Evolutionary conservation across 2,888 invertebrate species (phyloP).

Genomic region (Diadegma fenestrale): DNA sequence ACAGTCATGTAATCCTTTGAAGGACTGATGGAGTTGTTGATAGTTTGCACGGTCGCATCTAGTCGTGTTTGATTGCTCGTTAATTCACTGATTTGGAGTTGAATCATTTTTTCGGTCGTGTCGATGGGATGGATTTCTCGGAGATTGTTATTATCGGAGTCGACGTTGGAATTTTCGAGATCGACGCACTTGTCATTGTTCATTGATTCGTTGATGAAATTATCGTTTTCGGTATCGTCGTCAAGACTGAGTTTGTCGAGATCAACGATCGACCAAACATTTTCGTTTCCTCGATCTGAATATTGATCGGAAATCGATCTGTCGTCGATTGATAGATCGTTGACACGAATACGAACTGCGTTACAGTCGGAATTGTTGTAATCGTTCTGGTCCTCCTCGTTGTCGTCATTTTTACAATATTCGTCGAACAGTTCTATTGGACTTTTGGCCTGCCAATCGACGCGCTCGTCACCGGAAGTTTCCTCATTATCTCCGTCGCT

Average conservation of each 20-base stretch:
- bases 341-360: not conserved
- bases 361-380: constrained; percentile 2
- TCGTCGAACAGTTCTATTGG: constrained; percentile 20
- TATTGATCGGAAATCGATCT: not conserved
- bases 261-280: constrained; percentile 75
- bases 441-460: constrained; percentile 70
- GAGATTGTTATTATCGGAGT: constrained; percentile 22
- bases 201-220: not conserved
- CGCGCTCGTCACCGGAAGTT: constrained; percentile 69
- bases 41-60: constrained; percentile 14
- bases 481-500: constrained; percentile 49
- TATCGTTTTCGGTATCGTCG: not conserved
- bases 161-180: constrained; percentile 2
- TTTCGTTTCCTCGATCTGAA: constrained; percentile 14
- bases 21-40: constrained; percentile 26
- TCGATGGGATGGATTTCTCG: constrained; percentile 9
- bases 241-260: constrained; percentile 71
- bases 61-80: constrained; percentile 38
- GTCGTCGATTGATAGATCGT: constrained; percentile 15
- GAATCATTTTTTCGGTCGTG: constrained; percentile 53
- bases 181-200: constrained; percentile 13
- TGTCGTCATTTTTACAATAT: not conserved
- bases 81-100: constrained; percentile 42
- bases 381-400: not conserved
- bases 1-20: constrained; percentile 34